Conservation (phyloP, 2,888 invertebrate species). For the Sthenelais limicola region DNA sequence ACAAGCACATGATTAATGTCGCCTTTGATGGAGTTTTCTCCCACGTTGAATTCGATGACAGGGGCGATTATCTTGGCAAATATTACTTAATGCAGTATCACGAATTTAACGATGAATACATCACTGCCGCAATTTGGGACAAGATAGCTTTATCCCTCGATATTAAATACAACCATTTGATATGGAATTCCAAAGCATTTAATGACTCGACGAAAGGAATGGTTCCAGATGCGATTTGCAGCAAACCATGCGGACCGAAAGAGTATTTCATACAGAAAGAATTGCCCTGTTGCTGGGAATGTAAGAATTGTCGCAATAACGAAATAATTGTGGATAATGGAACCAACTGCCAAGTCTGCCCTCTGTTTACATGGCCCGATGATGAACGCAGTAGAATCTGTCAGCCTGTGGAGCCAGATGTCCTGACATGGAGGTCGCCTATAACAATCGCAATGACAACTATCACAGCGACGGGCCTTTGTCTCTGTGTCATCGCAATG, state of each 20-base stretch:
- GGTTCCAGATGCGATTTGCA: slow-evolving; percentile 38
- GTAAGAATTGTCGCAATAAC: slow-evolving; percentile 48
- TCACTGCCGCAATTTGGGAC: slow-evolving; percentile 8
- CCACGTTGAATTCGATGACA: slow-evolving; percentile 56
- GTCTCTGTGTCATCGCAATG: background rate
- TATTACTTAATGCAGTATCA: slow-evolving; percentile 57
- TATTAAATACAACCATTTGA: background rate
- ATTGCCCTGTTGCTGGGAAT: slow-evolving; percentile 49
- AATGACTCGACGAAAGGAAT: no score
- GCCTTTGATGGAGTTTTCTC: slow-evolving; percentile 57
- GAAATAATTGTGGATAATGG: slow-evolving; percentile 44
- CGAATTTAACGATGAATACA: background rate
- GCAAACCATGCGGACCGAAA: background rate
- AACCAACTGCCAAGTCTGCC: slow-evolving; percentile 48
- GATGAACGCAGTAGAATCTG: slow-evolving; percentile 7
- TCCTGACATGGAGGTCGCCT: slow-evolving; percentile 22
- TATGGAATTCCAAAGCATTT: background rate
- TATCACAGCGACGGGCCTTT: background rate
- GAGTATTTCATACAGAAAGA: background rate
- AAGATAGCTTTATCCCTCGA: background rate
- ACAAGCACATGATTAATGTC: slow-evolving; percentile 53
- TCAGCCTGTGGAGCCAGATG: slow-evolving; percentile 38
- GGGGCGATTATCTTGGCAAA: slow-evolving; percentile 57
- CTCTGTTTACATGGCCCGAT: slow-evolving; percentile 46
- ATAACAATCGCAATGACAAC: background rate